These are phyloP conservation scores for Gorsachius goisagi DNA, from an alignment of 2,113 vertebrate genomes.

Conservation along the genomic window DNA sequence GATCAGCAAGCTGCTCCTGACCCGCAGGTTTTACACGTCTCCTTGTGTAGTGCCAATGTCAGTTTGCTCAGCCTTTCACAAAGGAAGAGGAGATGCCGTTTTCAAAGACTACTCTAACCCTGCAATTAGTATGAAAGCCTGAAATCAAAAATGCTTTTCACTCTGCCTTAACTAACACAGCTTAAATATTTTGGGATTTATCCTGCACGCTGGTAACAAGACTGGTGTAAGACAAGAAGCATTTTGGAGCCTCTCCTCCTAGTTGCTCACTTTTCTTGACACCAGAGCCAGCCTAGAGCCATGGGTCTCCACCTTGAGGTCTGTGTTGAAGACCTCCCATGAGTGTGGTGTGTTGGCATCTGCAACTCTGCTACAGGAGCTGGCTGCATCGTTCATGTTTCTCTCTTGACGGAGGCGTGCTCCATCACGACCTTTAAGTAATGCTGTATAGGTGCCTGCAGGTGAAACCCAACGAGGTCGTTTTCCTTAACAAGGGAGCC, in stretches of 20 bases:
- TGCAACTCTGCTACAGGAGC: neutral
- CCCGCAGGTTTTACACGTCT: neutral
- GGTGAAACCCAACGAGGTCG: neutral
- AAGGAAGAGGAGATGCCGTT: neutral
- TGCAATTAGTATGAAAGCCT: neutral
- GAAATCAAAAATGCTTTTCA: neutral
- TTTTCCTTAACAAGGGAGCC: neutral
- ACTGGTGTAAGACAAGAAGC: neutral
- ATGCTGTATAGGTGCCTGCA: neutral
- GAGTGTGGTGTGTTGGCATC: neutral
- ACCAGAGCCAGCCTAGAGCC: neutral
- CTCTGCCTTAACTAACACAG: neutral
- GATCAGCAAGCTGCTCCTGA: neutral
- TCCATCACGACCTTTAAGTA: neutral
- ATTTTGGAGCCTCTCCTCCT: neutral
- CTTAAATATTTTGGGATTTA: neutral
- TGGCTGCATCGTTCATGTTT: accelerated
- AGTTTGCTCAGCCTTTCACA: neutral
- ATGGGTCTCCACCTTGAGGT: neutral
- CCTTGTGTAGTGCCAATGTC: neutral
- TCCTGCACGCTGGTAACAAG: neutral
- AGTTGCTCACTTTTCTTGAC: neutral
- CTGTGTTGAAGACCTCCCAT: accelerated
- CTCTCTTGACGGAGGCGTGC: neutral
- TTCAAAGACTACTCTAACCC: neutral